Conservation (phyloP, 2,797 vertebrate genomes). For the Florisuga fusca region DNA sequence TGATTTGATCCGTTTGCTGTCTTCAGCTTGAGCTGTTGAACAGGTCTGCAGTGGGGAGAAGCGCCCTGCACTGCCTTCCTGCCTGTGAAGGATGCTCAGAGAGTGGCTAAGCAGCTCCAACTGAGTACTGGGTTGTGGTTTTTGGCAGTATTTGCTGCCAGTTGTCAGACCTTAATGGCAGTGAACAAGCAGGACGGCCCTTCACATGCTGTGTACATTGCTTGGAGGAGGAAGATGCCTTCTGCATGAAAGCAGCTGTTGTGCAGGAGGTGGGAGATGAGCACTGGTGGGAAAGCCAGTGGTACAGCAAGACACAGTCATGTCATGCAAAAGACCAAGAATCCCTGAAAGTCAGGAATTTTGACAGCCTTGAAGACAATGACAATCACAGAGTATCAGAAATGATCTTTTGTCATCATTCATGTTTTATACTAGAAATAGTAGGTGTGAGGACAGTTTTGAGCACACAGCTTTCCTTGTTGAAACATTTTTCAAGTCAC, state of each 20-base stretch:
- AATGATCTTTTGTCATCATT: neutral
- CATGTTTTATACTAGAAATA: neutral
- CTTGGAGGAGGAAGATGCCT: neutral
- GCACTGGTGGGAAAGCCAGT: neutral
- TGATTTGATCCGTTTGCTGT: neutral
- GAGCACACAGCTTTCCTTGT: neutral
- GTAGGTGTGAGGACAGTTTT: neutral
- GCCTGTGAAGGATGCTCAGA: neutral
- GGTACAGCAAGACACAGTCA: neutral
- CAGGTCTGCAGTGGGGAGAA: neutral
- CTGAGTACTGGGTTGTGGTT: neutral
- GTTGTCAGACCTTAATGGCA: neutral
- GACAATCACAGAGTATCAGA: neutral
- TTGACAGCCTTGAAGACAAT: neutral
- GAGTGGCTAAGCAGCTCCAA: neutral
- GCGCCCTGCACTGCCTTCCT: neutral
- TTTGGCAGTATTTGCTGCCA: neutral
- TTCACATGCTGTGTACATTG: rapidly evolving
- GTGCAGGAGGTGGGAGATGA: neutral
- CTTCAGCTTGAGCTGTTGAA: neutral
- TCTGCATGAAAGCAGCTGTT: neutral
- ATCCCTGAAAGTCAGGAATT: neutral
- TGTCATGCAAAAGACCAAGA: neutral
- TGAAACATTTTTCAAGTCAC: neutral
- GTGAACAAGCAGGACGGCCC: neutral